phyloP scores from a whole-genome alignment of 2,797 vertebrate species.

The Sebastes matsubarae region DNA sequence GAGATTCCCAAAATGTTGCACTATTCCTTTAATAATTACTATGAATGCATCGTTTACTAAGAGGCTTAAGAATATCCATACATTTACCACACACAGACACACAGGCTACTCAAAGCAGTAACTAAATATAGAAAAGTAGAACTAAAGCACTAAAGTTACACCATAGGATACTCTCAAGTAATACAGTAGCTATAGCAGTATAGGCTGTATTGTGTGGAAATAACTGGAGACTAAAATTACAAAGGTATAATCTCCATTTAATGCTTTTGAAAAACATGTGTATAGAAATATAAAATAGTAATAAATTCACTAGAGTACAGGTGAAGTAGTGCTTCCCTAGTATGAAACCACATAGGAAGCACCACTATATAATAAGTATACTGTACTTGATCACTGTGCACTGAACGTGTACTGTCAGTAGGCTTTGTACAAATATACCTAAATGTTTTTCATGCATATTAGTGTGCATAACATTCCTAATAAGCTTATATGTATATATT shows the following conservation, averaged over 20 bases:
- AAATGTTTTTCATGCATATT: not conserved
- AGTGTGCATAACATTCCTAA: not conserved
- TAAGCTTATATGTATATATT: not conserved
- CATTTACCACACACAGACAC: not conserved
- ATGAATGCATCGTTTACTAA: not conserved
- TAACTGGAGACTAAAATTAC: not conserved
- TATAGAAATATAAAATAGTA: not conserved
- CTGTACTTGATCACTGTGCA: not conserved
- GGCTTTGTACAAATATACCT: not conserved
- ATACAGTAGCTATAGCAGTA: not conserved
- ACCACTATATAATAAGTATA: too few species aligned
- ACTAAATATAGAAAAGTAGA: not conserved
- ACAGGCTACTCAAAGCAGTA: not conserved
- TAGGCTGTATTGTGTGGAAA: not conserved
- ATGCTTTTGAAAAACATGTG: not conserved
- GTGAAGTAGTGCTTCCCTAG: not conserved
- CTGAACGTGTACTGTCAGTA: not conserved
- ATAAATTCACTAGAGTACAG: not conserved
- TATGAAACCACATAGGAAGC: not conserved
- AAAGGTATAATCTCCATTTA: not conserved
- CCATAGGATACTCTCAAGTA: not conserved
- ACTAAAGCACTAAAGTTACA: not conserved
- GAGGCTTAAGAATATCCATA: not conserved
- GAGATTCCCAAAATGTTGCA: not conserved
- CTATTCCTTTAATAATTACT: not conserved